Percentiles rank a stretch among this genome's conserved stretches.
phyloP scores from a whole-genome alignment of 23 tunicate genomes.

The Trididemnum clinides region DNA sequence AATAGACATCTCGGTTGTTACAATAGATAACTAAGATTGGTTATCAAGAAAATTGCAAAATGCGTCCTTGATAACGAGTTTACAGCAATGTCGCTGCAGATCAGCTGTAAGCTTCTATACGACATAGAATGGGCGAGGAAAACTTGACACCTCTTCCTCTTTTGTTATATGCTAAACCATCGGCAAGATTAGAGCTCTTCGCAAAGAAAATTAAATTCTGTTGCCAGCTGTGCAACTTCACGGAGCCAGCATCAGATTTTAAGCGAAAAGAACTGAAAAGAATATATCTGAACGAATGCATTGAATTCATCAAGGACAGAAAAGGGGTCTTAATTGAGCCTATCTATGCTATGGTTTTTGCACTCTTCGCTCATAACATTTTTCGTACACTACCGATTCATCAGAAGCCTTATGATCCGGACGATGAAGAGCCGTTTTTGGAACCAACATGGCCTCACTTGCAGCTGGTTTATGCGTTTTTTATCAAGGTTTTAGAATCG shows the following conservation, averaged over 20 bases:
- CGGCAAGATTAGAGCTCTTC: conserved; percentile 62
- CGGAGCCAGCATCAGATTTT: conserved; percentile 5
- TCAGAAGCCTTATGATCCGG: conserved; percentile 51
- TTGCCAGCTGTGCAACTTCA: conserved; percentile 56
- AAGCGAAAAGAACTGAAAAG: conserved; percentile 68
- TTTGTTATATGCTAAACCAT: conserved; percentile 31
- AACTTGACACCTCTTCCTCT: conserved; percentile 29
- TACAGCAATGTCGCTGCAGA: conserved; percentile 7
- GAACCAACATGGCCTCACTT: conserved; percentile 81
- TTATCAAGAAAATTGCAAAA: background rate
- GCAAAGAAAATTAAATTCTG: conserved; percentile 67
- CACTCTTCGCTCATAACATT: conserved; percentile 61
- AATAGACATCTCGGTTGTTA: background rate
- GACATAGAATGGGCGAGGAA: conserved; percentile 5
- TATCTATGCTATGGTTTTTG: conserved; percentile 60
- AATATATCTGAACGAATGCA: conserved; percentile 55
- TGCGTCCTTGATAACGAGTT: background rate
- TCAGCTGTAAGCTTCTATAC: background rate
- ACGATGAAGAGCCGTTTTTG: conserved; percentile 80
- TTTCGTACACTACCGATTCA: conserved; percentile 56
- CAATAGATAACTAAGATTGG: background rate
- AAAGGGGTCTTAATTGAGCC: conserved; percentile 81
- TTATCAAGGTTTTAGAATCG: conserved; percentile 75
- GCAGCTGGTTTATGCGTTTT: conserved; percentile 75
- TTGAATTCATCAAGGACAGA: conserved; percentile 66